These are phyloP conservation scores for Thysanoteuthis rhombus DNA, from an alignment of 2,888 invertebrate genomes.

Conservation along the genomic window DNA sequence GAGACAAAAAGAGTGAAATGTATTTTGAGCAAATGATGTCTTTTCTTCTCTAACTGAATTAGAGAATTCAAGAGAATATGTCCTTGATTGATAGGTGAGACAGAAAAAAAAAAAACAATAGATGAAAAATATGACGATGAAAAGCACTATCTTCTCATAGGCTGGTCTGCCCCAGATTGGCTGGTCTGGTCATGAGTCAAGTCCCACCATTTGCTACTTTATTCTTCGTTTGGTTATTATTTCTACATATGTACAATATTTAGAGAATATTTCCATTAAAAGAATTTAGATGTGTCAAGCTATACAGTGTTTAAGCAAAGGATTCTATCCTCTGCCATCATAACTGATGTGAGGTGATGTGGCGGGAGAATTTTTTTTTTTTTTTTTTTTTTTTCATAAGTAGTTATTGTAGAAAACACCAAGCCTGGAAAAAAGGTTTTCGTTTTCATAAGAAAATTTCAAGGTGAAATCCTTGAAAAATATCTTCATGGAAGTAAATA, in stretches of 20 bases:
- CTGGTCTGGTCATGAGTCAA: background rate
- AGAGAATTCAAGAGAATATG: constrained; percentile 12
- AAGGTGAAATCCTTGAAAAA: background rate
- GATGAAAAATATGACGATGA: background rate
- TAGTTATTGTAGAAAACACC: background rate
- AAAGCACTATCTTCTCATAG: background rate
- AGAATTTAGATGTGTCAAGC: background rate
- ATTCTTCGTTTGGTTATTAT: background rate
- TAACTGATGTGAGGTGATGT: background rate
- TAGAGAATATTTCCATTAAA: background rate
- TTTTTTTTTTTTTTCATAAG: background rate
- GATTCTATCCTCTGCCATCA: background rate
- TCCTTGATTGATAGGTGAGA: background rate
- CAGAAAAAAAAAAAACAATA: background rate
- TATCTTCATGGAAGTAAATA: background rate
- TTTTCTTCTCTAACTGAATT: background rate
- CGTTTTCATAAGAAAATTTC: background rate
- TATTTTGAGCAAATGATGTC: background rate
- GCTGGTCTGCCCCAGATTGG: background rate
- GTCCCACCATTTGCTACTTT: background rate
- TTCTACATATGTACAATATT: background rate
- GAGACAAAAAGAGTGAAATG: background rate
- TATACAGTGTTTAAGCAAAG: background rate
- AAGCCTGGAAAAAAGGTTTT: background rate
- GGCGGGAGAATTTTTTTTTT: background rate